Evolutionary conservation across 2,797 vertebrate species (phyloP).

Genomic region (Tadarida brasiliensis): DNA sequence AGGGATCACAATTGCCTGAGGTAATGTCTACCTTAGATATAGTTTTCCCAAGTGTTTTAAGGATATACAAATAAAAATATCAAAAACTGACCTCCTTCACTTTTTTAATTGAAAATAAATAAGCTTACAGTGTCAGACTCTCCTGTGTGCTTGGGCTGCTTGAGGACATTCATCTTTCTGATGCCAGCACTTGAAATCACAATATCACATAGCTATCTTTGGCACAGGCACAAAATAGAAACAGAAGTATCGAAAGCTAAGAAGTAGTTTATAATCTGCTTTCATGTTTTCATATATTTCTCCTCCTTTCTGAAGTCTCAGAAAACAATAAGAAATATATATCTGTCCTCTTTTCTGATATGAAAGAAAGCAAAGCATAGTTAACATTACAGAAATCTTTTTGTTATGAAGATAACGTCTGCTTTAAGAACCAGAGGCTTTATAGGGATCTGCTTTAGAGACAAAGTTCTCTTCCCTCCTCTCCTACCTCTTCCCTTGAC

Average conservation of each 20-base stretch:
- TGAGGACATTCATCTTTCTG: background rate
- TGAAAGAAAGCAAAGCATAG: background rate
- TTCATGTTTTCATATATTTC: background rate
- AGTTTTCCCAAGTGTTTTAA: conserved; percentile 49
- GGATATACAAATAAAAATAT: conserved; percentile 39
- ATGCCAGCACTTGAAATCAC: background rate
- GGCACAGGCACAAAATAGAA: background rate
- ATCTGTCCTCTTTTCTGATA: background rate
- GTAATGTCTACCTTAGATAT: conserved; percentile 50
- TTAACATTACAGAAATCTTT: background rate
- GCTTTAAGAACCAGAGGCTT: background rate
- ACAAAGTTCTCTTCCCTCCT: background rate
- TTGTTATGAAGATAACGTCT: background rate
- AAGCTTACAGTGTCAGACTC: background rate
- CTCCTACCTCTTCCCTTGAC: background rate
- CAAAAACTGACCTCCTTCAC: background rate
- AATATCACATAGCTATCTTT: background rate
- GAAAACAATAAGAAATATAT: background rate
- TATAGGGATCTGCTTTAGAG: background rate
- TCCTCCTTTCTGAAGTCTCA: background rate
- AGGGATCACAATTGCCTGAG: conserved; percentile 29
- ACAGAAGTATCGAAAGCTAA: background rate
- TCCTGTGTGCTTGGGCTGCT: background rate
- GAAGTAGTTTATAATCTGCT: background rate
- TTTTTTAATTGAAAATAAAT: conserved; percentile 26